Percentiles rank a stretch among this genome's conserved stretches.
phyloP scores from a whole-genome alignment of 2,113 vertebrate species.

The Corydoras maculifer region DNA sequence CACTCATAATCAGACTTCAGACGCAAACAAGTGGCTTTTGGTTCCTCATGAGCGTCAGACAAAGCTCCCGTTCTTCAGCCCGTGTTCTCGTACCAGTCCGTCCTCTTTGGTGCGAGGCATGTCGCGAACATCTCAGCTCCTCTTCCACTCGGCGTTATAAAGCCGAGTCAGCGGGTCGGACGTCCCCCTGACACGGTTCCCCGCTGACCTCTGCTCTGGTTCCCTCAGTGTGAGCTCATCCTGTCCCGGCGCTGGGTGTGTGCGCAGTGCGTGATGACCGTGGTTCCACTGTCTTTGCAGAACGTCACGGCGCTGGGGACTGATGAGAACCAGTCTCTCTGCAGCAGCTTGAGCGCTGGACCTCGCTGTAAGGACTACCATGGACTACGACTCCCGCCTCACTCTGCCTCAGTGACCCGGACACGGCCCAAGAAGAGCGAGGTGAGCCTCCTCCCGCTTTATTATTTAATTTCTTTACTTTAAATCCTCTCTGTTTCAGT shows the following conservation, averaged over 20 bases:
- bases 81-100: slow-evolving; percentile 29
- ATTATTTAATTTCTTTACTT: background rate
- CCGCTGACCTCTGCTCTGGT: slow-evolving; percentile 51
- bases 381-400: slow-evolving; percentile 45
- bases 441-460: slow-evolving; percentile 56
- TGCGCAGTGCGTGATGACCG: slow-evolving; percentile 24
- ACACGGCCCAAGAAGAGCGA: slow-evolving; percentile 58
- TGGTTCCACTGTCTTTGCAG: slow-evolving; percentile 68
- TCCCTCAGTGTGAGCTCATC: slow-evolving; percentile 53
- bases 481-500: no score
- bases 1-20: slow-evolving; percentile 47
- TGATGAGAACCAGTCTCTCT: slow-evolving; percentile 38
- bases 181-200: background rate
- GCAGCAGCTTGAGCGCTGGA: slow-evolving; percentile 40
- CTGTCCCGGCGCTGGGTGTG: slow-evolving; percentile 19
- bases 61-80: slow-evolving; percentile 56
- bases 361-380: slow-evolving; percentile 49
- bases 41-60: slow-evolving; percentile 44
- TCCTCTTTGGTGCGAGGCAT: background rate
- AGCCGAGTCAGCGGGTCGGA: no score
- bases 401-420: slow-evolving; percentile 50
- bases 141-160: no score
- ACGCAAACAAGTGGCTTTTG: slow-evolving; percentile 64
- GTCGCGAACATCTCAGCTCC: no score
- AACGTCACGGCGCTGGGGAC: slow-evolving; percentile 49